phyloP scores from a whole-genome alignment of 2,797 vertebrate genomes.

The Eulemur mongoz region DNA sequence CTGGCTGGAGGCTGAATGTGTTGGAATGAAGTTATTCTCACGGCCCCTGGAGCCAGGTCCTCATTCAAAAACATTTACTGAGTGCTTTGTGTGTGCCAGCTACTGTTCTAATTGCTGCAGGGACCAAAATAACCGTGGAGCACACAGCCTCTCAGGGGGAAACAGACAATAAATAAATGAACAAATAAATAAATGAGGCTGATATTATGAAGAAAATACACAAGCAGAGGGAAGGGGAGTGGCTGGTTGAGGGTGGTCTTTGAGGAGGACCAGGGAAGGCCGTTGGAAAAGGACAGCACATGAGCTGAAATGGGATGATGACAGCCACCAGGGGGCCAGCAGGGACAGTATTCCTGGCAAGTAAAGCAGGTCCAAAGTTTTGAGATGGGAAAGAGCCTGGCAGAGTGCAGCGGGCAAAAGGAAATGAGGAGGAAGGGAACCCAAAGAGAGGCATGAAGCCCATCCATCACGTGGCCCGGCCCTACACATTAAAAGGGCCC shows the following conservation, averaged over 20 bases:
- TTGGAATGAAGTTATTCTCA: not conserved
- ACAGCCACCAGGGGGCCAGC: not conserved
- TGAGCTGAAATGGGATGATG: too few relatives aligned
- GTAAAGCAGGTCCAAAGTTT: not conserved
- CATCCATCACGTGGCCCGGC: rapidly evolving
- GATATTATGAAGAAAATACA: not conserved
- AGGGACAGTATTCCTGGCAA: too few relatives aligned
- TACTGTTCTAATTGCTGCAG: not conserved
- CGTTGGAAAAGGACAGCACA: not conserved
- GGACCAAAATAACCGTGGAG: not conserved
- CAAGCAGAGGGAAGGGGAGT: not conserved
- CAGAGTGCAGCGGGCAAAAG: not conserved
- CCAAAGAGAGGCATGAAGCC: not conserved
- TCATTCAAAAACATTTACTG: not conserved
- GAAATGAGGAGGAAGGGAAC: not conserved
- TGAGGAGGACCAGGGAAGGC: not conserved
- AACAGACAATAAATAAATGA: not conserved
- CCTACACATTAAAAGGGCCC: rapidly evolving
- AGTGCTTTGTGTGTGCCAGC: not conserved
- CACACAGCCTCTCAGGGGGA: not conserved
- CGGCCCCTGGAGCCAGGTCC: not conserved
- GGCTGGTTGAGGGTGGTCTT: not conserved
- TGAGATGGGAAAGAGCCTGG: not conserved
- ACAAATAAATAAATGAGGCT: not conserved
- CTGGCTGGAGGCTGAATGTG: not conserved